Conservation (phyloP, 2,888 invertebrate species). For the Branchellion lobata region DNA sequence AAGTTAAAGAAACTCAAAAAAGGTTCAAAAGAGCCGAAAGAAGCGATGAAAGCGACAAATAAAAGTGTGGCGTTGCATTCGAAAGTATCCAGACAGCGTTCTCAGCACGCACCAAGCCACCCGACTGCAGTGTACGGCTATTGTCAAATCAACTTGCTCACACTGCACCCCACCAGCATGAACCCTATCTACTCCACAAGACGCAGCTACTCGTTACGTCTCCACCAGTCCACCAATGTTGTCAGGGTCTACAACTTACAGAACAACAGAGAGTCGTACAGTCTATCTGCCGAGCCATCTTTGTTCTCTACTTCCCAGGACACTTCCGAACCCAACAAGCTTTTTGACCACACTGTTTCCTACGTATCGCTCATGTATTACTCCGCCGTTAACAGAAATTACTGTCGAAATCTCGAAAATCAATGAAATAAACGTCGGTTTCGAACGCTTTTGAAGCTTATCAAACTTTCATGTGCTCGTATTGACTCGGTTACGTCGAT, state of each 20-base stretch:
- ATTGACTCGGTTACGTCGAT: too few relatives aligned
- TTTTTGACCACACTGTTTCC: not conserved
- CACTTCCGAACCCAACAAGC: too few relatives aligned
- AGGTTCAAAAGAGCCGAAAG: too few relatives aligned
- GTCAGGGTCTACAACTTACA: slow-evolving; percentile 1
- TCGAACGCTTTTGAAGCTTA: too few relatives aligned
- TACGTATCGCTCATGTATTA: slow-evolving; percentile 2
- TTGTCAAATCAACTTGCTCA: not conserved
- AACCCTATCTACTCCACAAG: not conserved
- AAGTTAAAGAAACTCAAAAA: too few relatives aligned
- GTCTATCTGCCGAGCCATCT: too few relatives aligned
- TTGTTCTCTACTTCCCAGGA: too few relatives aligned
- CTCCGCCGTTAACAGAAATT: not conserved
- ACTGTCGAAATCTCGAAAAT: not conserved
- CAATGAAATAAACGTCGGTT: not conserved
- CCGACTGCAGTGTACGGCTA: not conserved
- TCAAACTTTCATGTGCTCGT: too few relatives aligned
- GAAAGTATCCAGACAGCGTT: too few relatives aligned
- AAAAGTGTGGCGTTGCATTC: not conserved
- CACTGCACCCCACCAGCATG: not conserved
- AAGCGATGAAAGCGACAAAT: not conserved
- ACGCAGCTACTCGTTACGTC: not conserved
- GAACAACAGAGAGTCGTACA: not conserved
- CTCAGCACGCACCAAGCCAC: too few relatives aligned
- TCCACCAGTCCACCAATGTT: not conserved